Conservation (phyloP, 2,113 vertebrate genomes). For the Ptilorrhoa leucosticta region DNA sequence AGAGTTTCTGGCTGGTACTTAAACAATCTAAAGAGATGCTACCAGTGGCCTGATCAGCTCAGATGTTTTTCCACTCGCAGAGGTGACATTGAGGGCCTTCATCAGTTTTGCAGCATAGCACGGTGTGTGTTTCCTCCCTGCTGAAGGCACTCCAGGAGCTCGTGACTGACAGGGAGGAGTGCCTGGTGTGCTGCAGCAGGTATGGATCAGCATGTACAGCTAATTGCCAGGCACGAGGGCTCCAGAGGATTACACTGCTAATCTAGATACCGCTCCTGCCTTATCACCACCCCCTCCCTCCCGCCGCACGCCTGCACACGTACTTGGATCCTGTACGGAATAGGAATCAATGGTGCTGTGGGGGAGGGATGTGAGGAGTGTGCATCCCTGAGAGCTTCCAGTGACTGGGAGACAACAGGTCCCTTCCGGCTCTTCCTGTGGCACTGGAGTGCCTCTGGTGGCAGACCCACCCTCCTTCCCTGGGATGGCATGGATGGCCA, state of each 20-base stretch:
- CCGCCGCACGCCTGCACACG: not conserved
- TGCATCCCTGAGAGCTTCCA: not conserved
- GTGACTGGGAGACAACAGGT: not conserved
- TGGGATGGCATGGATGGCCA: fast-evolving
- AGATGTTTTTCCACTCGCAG: not conserved
- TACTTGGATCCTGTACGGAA: not conserved
- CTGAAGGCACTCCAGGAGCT: fast-evolving
- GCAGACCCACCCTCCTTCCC: not conserved
- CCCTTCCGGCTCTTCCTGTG: not conserved
- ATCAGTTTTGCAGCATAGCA: not conserved
- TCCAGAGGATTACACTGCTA: conserved; percentile 18
- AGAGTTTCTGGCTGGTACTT: not conserved
- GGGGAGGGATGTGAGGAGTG: not conserved
- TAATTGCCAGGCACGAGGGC: conserved; percentile 12
- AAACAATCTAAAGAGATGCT: not conserved
- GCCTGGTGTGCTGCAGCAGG: conserved; percentile 4
- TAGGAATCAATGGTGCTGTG: not conserved
- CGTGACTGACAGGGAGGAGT: not conserved
- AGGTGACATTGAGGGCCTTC: not conserved
- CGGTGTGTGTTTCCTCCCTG: not conserved
- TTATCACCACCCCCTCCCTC: not conserved
- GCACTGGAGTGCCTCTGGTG: not conserved
- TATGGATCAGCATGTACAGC: not conserved
- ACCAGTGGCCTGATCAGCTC: not conserved
- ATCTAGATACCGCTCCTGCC: not conserved